A percentile compares a stretch with the other conserved stretches of the same genome.
Conservation (phyloP, 1,140 invertebrate genomes). For the Brachionus plicatilis region DNA sequence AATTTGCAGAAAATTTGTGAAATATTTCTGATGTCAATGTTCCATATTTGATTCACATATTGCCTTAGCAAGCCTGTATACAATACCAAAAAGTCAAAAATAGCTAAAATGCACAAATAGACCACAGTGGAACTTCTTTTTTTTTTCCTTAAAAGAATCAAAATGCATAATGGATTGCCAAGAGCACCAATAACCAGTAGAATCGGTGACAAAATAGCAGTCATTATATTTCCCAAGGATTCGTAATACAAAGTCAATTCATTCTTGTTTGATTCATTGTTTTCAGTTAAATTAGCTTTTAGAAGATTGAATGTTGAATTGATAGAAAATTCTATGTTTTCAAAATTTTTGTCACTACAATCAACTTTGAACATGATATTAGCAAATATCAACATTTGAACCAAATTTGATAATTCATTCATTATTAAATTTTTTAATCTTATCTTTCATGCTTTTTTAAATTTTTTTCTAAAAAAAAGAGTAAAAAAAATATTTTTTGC, state of each 20-base stretch:
- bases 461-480: not conserved
- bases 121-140: not conserved
- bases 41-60: not conserved
- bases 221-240: not conserved
- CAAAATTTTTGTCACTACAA: not conserved
- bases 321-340: not conserved
- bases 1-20: constrained; percentile 17
- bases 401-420: not conserved
- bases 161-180: constrained; percentile 12
- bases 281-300: not conserved
- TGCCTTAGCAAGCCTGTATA: constrained; percentile 20
- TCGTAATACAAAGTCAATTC: not conserved
- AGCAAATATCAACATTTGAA: not conserved
- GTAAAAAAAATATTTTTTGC: too few species aligned
- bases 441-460: not conserved
- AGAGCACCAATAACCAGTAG: constrained; percentile 10
- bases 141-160: not conserved
- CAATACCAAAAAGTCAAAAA: constrained; percentile 25
- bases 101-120: constrained; percentile 19
- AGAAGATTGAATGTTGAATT: not conserved
- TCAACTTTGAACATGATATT: not conserved
- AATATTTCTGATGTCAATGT: not conserved
- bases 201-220: not conserved
- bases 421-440: not conserved
- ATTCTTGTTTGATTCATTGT: not conserved